phyloP scores from a whole-genome alignment of 1,140 invertebrate species.

The Bicyclus anynana region DNA sequence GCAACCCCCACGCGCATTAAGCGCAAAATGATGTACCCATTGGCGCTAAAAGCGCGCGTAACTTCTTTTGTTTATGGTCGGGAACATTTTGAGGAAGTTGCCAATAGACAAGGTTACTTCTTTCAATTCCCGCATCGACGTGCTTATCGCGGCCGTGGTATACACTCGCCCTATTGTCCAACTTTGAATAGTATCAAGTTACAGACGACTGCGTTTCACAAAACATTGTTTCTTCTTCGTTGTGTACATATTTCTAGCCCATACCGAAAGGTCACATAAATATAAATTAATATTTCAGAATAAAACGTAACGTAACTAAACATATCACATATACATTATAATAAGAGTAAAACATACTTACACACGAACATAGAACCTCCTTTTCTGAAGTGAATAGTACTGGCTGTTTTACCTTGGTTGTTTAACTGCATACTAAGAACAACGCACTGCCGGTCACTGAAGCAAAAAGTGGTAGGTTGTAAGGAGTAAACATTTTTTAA shows the following conservation, averaged over 20 bases:
- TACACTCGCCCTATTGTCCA: conserved; percentile 15
- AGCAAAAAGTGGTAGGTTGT: too few species aligned
- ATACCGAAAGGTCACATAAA: too few species aligned
- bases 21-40: conserved; percentile 19
- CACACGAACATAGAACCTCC: too few species aligned
- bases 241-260: neutral
- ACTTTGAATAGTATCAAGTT: conserved; percentile 7
- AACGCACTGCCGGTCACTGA: too few species aligned
- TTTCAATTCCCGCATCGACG: conserved; percentile 26
- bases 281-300: too few species aligned
- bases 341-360: too few species aligned
- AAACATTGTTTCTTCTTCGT: neutral
- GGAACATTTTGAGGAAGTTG: conserved; percentile 20
- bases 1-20: conserved; percentile 7
- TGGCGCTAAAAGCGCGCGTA: conserved; percentile 28
- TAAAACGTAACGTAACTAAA: too few species aligned
- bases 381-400: too few species aligned
- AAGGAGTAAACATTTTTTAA: too few species aligned
- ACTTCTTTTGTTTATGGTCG: conserved; percentile 35
- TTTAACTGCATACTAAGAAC: too few species aligned
- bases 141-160: conserved; percentile 24
- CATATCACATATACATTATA: too few species aligned
- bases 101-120: conserved; percentile 28
- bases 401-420: too few species aligned
- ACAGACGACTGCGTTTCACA: conserved; percentile 16